Evolutionary conservation across 2,113 vertebrate genomes (phyloP).

Genomic region (Zingel zingel): DNA sequence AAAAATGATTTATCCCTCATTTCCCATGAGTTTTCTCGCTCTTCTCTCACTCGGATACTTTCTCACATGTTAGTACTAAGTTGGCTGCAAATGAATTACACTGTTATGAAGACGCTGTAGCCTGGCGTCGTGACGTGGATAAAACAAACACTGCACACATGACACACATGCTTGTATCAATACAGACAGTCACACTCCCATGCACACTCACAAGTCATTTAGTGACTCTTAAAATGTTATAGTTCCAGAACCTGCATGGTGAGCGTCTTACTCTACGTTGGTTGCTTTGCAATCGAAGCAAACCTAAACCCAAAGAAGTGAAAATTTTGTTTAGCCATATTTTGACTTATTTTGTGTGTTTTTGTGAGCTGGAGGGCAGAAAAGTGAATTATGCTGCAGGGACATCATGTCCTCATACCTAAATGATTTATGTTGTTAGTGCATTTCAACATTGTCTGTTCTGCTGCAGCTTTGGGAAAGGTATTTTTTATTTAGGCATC

Average conservation of each 20-base stretch:
- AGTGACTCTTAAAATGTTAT: not conserved
- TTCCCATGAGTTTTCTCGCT: not conserved
- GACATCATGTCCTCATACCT: not conserved
- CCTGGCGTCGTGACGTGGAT: not conserved
- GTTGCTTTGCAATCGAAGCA: not conserved
- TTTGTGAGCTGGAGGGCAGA: not conserved
- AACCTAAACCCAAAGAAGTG: not conserved
- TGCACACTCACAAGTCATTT: slow-evolving; percentile 10
- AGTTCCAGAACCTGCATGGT: not conserved
- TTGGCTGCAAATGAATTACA: slow-evolving; percentile 12
- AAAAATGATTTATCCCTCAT: not conserved
- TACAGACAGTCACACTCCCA: not conserved
- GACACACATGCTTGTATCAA: not conserved
- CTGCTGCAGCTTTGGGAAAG: not conserved
- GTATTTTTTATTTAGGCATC: not conserved
- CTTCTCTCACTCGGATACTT: not conserved
- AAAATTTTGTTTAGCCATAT: not conserved
- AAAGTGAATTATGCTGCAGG: not conserved
- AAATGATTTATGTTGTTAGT: not conserved
- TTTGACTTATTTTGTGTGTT: not conserved
- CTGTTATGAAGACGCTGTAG: not conserved
- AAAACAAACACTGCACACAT: not conserved
- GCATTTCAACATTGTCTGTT: not conserved
- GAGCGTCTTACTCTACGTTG: not conserved
- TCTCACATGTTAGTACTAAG: not conserved